Evolutionary conservation across 2,888 invertebrate species (phyloP), one percentile per base, ranked within the genome.

Genomic region (Polydrusus cervinus): DNA sequence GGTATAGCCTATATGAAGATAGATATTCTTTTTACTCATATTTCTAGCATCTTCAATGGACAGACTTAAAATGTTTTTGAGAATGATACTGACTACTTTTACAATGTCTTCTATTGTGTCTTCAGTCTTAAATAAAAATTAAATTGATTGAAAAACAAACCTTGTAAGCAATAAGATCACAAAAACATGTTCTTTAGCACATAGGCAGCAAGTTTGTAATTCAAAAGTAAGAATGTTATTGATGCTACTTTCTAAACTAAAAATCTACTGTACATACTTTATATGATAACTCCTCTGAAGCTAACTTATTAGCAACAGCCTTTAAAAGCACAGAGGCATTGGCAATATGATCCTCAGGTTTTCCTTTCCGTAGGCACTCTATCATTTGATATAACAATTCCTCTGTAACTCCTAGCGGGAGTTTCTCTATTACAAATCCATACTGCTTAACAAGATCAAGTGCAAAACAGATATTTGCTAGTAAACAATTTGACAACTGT

Each of bases 1-100:
- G 25, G 82, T 82, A 51, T 80, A 78, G 13, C 85, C 86, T 80
- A 85, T 85, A 69, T 85, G 84, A 65, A 82, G 68, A 71, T 85
- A 82, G 20, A 85, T 78, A 69, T 80, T 71, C 6, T 71, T 66
- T 72, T 74, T 71, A 40, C 78, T 83, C 78, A 78, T 80, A 62
- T 78, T 78, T 71, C 81, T 73, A 18, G 80, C 70, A 71, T 82
- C 79, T 55, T 84, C 80, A 9, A 76, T 43, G 73, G 81, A 78
- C 43, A 85, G 65, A 30, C 80, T 78, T 13, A 81, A 79, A 55
- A 84, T 64, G 78, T 81, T 82, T 71, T 79, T 74, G 51, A 85
- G 69, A 61, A 86, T 82, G 79, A 83, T 78, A 16, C 72, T 76
- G 13, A 79, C 69, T 30, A 82, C 66, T 70, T 80, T 80, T 18